These are phyloP conservation scores for Lithophane ornitopus DNA, from an alignment of 2,888 invertebrate genomes.

Conservation along the genomic window DNA sequence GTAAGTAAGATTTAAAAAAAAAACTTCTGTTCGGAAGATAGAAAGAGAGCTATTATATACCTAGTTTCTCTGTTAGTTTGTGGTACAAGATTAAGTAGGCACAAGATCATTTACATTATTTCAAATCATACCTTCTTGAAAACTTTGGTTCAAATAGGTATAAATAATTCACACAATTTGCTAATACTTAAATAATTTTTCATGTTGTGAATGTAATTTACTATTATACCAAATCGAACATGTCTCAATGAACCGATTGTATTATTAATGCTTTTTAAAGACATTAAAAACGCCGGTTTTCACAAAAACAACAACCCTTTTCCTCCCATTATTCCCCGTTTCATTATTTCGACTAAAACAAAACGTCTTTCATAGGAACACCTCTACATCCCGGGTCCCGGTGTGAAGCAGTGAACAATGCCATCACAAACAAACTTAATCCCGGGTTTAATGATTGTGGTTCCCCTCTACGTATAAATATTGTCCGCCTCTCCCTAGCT, in stretches of 20 bases:
- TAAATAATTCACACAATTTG: background rate
- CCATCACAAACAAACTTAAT: slow-evolving; percentile 71
- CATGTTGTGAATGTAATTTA: background rate
- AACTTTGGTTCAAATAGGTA: background rate
- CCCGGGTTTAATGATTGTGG: slow-evolving; percentile 75
- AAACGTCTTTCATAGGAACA: slow-evolving; percentile 47
- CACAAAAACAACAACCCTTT: slow-evolving; percentile 33
- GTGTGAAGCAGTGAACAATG: slow-evolving; percentile 62
- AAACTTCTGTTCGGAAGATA: background rate
- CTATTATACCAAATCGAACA: background rate
- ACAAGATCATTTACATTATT: background rate
- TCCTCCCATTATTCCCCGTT: slow-evolving; percentile 16
- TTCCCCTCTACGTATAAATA: slow-evolving; percentile 65
- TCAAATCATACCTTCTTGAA: background rate
- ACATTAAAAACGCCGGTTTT: slow-evolving; percentile 17
- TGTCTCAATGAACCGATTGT: background rate
- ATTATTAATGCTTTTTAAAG: slow-evolving; percentile 6
- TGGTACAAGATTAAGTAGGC: background rate
- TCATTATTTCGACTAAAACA: slow-evolving; percentile 44
- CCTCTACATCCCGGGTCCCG: slow-evolving; percentile 30
- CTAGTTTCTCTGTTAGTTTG: background rate
- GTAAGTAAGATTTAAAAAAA: background rate
- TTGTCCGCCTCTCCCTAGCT: slow-evolving; percentile 62
- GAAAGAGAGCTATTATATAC: background rate
- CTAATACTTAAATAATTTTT: no score